A percentile compares a stretch with the other conserved stretches of the same genome.
phyloP scores from a whole-genome alignment of 2,888 invertebrate genomes.

The Cetonia aurata region DNA sequence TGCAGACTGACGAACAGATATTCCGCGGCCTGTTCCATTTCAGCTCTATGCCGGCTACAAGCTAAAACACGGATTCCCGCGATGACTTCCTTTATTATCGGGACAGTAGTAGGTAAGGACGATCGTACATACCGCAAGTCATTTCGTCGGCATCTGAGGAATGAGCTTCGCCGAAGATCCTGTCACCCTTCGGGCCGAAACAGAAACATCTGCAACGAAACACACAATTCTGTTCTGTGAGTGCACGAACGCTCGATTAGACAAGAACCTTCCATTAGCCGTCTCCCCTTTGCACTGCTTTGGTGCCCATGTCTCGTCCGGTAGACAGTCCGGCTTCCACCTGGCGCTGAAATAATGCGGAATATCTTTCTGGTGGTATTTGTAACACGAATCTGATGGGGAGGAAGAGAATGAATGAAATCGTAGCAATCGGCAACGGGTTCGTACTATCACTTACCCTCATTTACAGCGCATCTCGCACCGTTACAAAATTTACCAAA shows the following conservation, averaged over 20 bases:
- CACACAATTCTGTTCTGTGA: constrained; percentile 40
- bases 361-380: constrained; percentile 38
- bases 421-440: constrained; percentile 4
- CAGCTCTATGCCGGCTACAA: constrained; percentile 73
- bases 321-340: constrained; percentile 69
- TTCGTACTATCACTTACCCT: constrained; percentile 50
- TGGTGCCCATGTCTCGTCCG: constrained; percentile 72
- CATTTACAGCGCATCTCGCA: constrained; percentile 54
- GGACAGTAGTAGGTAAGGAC: too few species aligned
- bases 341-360: constrained; percentile 31
- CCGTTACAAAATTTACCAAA: constrained; percentile 59
- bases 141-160: constrained; percentile 71
- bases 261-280: constrained; percentile 71
- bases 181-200: constrained; percentile 70
- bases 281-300: constrained; percentile 78
- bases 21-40: constrained; percentile 65
- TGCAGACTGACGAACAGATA: constrained; percentile 71
- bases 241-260: too few species aligned
- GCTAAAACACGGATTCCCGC: constrained; percentile 65
- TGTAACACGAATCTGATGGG: constrained; percentile 44
- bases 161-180: constrained; percentile 78
- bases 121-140: constrained; percentile 78
- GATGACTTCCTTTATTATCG: too few species aligned
- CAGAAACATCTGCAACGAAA: constrained; percentile 73
- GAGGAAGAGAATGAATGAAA: constrained; percentile 13